Evolutionary conservation across 2,797 vertebrate species (phyloP).

Genomic region (Simalia tracyae): DNA sequence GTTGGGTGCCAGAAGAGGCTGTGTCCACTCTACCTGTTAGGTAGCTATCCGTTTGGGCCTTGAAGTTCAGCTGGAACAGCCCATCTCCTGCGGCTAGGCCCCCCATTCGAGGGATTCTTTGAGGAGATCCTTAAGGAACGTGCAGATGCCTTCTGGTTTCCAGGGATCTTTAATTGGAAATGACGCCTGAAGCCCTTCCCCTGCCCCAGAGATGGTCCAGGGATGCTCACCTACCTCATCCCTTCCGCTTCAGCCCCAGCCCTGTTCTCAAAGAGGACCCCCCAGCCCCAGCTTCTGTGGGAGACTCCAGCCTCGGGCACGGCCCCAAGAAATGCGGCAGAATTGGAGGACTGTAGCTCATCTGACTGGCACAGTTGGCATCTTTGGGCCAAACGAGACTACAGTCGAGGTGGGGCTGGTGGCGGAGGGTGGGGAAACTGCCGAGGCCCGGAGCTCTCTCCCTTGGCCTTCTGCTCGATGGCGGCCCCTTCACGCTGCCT

Average conservation of each 20-base stretch:
- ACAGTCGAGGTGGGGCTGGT: not conserved
- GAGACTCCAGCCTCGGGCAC: not conserved
- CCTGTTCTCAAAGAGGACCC: not conserved
- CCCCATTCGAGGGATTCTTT: too few relatives aligned
- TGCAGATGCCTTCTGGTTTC: not conserved
- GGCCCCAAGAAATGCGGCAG: not conserved
- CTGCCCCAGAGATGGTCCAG: too few relatives aligned
- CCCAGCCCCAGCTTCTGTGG: not conserved
- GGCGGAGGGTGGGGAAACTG: not conserved
- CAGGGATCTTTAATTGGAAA: not conserved
- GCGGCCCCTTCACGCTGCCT: not conserved
- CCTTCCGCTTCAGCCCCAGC: not conserved
- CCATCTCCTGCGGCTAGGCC: not conserved
- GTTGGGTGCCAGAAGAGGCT: not conserved
- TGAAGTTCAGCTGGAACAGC: not conserved
- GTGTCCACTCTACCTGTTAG: not conserved
- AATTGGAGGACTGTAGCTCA: fast-evolving
- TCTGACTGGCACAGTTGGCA: not conserved
- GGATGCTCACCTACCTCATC: not conserved
- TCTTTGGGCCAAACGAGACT: not conserved
- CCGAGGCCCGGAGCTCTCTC: not conserved
- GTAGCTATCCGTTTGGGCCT: not conserved
- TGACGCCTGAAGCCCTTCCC: not conserved
- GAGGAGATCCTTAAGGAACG: not conserved
- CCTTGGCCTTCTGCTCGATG: not conserved